These are phyloP conservation scores for Laothoe populi DNA, from an alignment of 2,888 invertebrate species.

Conservation along the genomic window DNA sequence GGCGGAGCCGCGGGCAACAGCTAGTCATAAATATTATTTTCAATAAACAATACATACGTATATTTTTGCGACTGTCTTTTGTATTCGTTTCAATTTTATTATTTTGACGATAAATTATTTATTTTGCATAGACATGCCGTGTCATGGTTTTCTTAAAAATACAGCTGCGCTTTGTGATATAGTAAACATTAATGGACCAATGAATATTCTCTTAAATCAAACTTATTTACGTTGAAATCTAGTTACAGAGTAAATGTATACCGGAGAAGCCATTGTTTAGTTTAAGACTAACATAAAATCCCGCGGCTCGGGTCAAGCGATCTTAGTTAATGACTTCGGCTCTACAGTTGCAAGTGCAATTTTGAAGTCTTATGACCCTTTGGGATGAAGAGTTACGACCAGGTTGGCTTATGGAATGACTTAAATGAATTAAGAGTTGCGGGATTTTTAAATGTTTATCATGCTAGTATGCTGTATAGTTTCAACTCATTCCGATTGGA, in stretches of 20 bases:
- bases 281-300: slow-evolving; percentile 56
- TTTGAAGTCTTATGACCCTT: slow-evolving; percentile 30
- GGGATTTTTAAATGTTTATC: neutral
- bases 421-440: neutral
- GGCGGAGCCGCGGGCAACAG: too few relatives aligned
- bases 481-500: too few relatives aligned
- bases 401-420: neutral
- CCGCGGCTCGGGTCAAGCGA: slow-evolving; percentile 37
- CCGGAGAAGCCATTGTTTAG: slow-evolving; percentile 57
- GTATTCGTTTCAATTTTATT: neutral
- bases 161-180: too few relatives aligned
- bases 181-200: too few relatives aligned
- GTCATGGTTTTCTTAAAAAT: too few relatives aligned
- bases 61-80: neutral
- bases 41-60: neutral
- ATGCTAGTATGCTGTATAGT: neutral
- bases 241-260: slow-evolving; percentile 58
- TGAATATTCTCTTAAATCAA: neutral
- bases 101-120: slow-evolving; percentile 4
- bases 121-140: neutral
- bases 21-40: too few relatives aligned
- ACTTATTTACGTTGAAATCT: neutral
- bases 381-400: neutral
- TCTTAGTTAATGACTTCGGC: slow-evolving; percentile 38
- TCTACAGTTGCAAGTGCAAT: slow-evolving; percentile 48